Evolutionary conservation across 2,797 vertebrate genomes (phyloP), one percentile per base, ranked within the genome.

Genomic region (Sebastolobus altivelis): DNA sequence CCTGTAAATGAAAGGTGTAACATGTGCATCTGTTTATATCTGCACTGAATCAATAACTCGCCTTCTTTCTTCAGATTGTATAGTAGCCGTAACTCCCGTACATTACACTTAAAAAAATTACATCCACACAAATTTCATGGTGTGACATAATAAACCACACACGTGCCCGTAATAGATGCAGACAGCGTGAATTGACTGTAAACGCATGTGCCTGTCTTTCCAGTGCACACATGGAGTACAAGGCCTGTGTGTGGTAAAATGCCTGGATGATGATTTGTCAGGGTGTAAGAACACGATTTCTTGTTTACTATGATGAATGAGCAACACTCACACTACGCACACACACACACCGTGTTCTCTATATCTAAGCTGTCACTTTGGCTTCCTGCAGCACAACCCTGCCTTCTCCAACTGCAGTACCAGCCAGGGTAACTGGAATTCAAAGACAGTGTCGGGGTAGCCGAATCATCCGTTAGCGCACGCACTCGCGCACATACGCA

Each of bases 271-370:
- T 93, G 92, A 94, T 93, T 93, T 95, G 93, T 92, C 93, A 92
- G 87, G 81, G 89, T 90, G 85, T 86, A 88, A 83, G 90, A 88
- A 92, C 91, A 91, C 80, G 58, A 81, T 89, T 92, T 88, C 90
- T 94, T 94, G 94, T 94, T 95, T 94, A 93, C 91, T 82, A 88
- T 95, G 94, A 96, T 95, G 92, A 96, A 96, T 94, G 95, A 93
- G 91, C 85, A 82, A 92, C 87, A 87, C 87, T 92, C 70, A 37
- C 90, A 65, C 83, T 71, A 61, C 89, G 85, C 83, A 89, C 88
- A 88, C 82, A 73, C 89, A 87, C 84, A 89, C 89, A 89, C 83
- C 73, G 33, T 83, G 85, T 92, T 94, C 89, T 92, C 88, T 82
- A 82, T 82, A 85, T 95, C 88, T 81, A 75, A 81, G 88, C 92